Conservation (phyloP, 2,888 invertebrate species). For the Barypeithes pellucidus region DNA sequence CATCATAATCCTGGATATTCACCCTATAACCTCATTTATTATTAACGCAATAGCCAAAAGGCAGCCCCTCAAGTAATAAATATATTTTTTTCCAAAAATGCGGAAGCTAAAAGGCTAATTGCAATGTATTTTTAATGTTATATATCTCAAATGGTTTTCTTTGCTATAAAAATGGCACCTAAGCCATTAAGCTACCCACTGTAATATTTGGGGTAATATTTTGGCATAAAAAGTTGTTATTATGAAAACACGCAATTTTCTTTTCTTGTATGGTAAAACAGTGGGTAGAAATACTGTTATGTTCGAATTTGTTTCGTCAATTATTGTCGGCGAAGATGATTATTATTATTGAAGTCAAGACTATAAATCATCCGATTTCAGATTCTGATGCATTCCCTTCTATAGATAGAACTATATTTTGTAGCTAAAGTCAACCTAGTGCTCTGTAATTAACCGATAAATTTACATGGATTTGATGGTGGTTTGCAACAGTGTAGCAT, state of each 20-base stretch:
- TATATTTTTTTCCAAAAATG: neutral
- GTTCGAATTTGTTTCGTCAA: too few species aligned
- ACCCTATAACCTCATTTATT: neutral
- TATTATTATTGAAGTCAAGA: too few species aligned
- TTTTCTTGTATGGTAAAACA: too few species aligned
- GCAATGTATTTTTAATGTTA: constrained; percentile 16
- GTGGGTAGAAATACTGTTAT: too few species aligned
- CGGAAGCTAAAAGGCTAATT: constrained; percentile 13
- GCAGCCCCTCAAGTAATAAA: constrained; percentile 10
- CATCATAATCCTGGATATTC: neutral
- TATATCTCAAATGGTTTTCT: neutral
- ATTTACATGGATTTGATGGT: constrained; percentile 40
- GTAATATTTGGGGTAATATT: neutral
- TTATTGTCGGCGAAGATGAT: too few species aligned
- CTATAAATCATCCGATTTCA: too few species aligned
- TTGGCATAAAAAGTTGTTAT: neutral
- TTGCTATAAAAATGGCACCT: constrained; percentile 14
- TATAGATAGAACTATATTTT: too few species aligned
- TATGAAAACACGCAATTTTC: neutral
- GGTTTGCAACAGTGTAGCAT: constrained; percentile 38
- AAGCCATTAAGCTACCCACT: neutral
- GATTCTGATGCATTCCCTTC: too few species aligned
- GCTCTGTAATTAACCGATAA: constrained; percentile 30
- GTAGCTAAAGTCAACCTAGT: too few species aligned
- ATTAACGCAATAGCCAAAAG: constrained; percentile 1